A percentile compares a stretch with the other conserved stretches of the same genome.
Conservation (phyloP, 2,888 invertebrate genomes). For the Macrosoma leucophasiata region DNA sequence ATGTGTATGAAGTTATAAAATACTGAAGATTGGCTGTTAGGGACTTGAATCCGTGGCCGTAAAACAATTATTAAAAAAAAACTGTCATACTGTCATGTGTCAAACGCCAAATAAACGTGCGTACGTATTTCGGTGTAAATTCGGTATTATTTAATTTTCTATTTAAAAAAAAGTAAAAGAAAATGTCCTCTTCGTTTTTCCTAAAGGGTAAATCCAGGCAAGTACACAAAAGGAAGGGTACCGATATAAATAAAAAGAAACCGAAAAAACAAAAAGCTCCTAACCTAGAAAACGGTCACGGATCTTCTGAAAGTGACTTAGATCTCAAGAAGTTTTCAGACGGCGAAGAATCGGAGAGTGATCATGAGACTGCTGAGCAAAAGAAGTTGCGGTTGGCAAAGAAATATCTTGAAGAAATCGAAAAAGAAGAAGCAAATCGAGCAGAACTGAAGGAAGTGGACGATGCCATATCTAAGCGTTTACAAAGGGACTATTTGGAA, state of each 20-base stretch:
- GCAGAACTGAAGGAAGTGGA: constrained; percentile 79
- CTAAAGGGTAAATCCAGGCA: constrained; percentile 75
- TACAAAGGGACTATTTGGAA: constrained; percentile 90
- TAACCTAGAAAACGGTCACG: constrained; percentile 73
- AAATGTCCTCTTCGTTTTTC: constrained; percentile 77
- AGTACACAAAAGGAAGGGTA: constrained; percentile 71
- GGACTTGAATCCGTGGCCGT: too few relatives aligned
- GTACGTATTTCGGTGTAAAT: neutral
- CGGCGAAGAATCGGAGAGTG: constrained; percentile 73
- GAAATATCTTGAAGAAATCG: constrained; percentile 90
- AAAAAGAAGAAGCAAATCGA: constrained; percentile 84
- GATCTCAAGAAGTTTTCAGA: constrained; percentile 75
- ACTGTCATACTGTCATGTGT: constrained; percentile 1
- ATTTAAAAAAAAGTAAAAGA: constrained; percentile 16
- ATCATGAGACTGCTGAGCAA: constrained; percentile 90
- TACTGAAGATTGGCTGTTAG: too few relatives aligned
- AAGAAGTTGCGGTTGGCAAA: constrained; percentile 93
- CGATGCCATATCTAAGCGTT: constrained; percentile 81
- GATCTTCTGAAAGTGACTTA: constrained; percentile 80
- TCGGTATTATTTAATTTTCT: constrained; percentile 3
- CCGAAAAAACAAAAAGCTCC: constrained; percentile 49
- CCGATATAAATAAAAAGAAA: constrained; percentile 54
- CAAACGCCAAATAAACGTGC: constrained; percentile 25
- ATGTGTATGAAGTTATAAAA: too few relatives aligned
- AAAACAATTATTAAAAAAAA: too few relatives aligned